Evolutionary conservation across 2,113 vertebrate genomes (phyloP).

Genomic region (Oreochromis tanganicae): DNA sequence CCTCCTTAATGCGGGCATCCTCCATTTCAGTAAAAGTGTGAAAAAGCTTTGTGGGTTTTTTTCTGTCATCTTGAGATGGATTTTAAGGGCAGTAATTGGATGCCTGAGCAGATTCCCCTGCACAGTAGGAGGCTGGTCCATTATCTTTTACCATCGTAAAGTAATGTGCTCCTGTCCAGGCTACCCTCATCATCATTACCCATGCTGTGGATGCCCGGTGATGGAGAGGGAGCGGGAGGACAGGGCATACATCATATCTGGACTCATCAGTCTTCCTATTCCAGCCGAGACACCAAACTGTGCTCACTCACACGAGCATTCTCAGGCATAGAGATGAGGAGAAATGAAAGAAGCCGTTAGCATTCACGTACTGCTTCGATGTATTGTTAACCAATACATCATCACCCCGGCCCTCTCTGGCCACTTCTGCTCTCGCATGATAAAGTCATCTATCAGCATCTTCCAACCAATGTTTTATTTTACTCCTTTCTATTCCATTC

Average conservation of each 20-base stretch:
- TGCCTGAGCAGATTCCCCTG: conserved; percentile 51
- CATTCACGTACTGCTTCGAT: conserved; percentile 51
- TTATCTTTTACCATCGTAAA: conserved; percentile 65
- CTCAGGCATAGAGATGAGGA: conserved; percentile 48
- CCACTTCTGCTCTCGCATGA: conserved; percentile 54
- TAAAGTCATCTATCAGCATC: conserved; percentile 69
- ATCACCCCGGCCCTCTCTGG: conserved; percentile 56
- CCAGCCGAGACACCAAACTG: conserved; percentile 55
- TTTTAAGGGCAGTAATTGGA: conserved; percentile 67
- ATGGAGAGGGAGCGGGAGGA: conserved; percentile 61
- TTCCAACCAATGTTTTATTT: conserved; percentile 62
- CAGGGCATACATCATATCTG: conserved; percentile 68
- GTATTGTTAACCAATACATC: conserved; percentile 70
- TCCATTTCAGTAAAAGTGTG: conserved; percentile 21
- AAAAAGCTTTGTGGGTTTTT: conserved; percentile 31
- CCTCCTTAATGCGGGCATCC: neutral
- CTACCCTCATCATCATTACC: conserved; percentile 68
- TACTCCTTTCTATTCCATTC: conserved; percentile 50
- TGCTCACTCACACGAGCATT: conserved; percentile 48
- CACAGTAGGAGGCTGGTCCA: conserved; percentile 61
- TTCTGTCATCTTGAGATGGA: conserved; percentile 57
- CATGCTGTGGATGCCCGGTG: conserved; percentile 50
- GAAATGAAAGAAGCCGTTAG: conserved; percentile 62
- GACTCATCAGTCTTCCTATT: conserved; percentile 64
- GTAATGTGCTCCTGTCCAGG: conserved; percentile 57